Base-by-base conservation (phyloP, 2,888 invertebrate genomes). In the Mayetiola destructor region DNA sequence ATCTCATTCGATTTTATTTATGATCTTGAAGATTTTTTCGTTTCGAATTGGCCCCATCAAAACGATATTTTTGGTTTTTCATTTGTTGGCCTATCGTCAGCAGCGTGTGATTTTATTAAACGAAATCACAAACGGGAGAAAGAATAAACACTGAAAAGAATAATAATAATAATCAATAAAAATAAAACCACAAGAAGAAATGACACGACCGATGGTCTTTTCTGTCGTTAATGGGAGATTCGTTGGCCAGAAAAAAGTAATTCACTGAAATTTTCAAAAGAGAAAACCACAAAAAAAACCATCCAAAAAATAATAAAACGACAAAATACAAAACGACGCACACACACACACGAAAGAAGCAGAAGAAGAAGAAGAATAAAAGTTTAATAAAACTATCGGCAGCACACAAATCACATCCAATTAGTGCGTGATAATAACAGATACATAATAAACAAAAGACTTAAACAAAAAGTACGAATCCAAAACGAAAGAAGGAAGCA, bases 391-490 rank as follows among this genome's bases (percentile, higher is more conserved):
- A 48, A 27, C 48, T 23, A 48, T 48, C 48, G 27, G 27, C 48
- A 48, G 48, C 48, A 48, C 48, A 48, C 48, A 48, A 48, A 48
- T 48, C 48, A 48, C 48, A n/a, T 23, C 48, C 48, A 48, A 48
- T 48, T 48, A 48, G 48, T 48, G 48, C 9, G 48, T 48, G 48
- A 48, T 48, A 48, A 48, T 48, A 48, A 48, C 48, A 3, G 2
- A 42, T 10, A 42, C 21, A 21, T 14, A n/a, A 16, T 20, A 55
- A 55, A 35, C 20, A 30, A n/a, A 55, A 42, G 18, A 39, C n/a
- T 39, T 27, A 30, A 53, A 32, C 3, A 35, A 35, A 30, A 27
- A 54, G n/a, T 21, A 40, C 3, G 20, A 18, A 39, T 21, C 23
- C 20, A 16, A 16, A 18, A 20, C 3, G 2, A 5, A 21, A 40